A percentile compares a stretch with the other conserved stretches of the same genome.
These are phyloP conservation scores for Corythornis cristatus DNA, from an alignment of 2,113 vertebrate species.

Conservation along the genomic window DNA sequence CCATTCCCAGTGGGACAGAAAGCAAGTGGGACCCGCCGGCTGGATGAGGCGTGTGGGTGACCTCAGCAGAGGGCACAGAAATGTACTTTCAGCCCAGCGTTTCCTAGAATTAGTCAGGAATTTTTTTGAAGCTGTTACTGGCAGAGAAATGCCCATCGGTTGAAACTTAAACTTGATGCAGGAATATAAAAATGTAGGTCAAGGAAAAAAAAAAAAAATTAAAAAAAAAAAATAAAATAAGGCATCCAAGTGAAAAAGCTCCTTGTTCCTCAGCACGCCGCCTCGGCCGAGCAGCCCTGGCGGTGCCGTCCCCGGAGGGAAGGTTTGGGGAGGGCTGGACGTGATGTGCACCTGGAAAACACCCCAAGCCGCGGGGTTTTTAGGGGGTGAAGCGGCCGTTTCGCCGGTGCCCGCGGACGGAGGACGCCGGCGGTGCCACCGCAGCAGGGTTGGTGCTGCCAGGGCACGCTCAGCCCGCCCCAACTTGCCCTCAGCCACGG, in stretches of 20 bases:
- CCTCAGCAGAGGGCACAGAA: not conserved
- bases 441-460: not conserved
- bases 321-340: not conserved
- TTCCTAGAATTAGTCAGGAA: constrained; percentile 5
- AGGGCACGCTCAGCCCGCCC: not conserved
- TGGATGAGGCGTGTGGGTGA: rapidly evolving
- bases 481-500: not conserved
- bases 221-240: not conserved
- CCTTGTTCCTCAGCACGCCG: not conserved
- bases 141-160: not conserved
- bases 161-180: not conserved
- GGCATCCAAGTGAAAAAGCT: constrained; percentile 44
- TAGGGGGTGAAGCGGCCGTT: not conserved
- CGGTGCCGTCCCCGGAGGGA: not conserved
- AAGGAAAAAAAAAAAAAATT: not conserved
- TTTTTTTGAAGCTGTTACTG: not conserved
- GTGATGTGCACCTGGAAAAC: not conserved
- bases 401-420: not conserved
- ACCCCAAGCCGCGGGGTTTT: not conserved
- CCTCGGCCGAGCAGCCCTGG: not conserved
- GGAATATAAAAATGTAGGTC: constrained; percentile 41
- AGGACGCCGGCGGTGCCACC: not conserved
- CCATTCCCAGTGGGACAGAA: not conserved
- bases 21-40: not conserved
- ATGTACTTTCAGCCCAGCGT: not conserved